Evolutionary conservation across 1,140 invertebrate species (phyloP).

Genomic region (Macrostomum lignano): DNA sequence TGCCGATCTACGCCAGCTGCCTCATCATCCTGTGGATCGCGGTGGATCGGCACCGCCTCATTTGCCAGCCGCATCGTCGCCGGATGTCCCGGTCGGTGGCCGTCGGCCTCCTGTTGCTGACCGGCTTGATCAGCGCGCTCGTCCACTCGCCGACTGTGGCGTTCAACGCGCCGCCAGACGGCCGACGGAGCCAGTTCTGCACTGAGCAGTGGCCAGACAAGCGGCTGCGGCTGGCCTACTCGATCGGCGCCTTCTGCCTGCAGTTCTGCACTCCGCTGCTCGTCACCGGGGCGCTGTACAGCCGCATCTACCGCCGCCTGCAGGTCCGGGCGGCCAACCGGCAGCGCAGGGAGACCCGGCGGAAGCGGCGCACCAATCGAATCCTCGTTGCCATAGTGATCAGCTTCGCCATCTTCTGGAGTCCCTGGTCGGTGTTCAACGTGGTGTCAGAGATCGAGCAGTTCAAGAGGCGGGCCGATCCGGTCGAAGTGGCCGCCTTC

Average conservation of each 20-base stretch:
- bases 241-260: constrained; percentile 13
- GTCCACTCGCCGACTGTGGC: constrained; percentile 16
- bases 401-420: constrained; percentile 56
- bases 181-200: constrained; percentile 13
- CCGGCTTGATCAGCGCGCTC: constrained; percentile 8
- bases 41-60: constrained; percentile 37
- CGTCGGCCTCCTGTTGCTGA: constrained; percentile 10
- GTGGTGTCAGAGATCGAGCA: constrained; percentile 16
- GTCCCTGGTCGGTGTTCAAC: constrained; percentile 20
- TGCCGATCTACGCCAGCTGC: constrained; percentile 40
- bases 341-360: constrained; percentile 14
- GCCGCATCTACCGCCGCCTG: constrained; percentile 15
- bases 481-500: too few species aligned
- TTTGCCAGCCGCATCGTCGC: constrained; percentile 33
- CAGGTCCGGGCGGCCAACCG: constrained; percentile 11
- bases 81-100: constrained; percentile 12
- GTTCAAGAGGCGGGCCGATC: too few species aligned
- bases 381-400: constrained; percentile 85
- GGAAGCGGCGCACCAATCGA: constrained; percentile 42
- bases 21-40: constrained; percentile 41
- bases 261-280: constrained; percentile 18
- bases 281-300: constrained; percentile 15
- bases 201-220: constrained; percentile 15
- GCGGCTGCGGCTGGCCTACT: constrained; percentile 11
- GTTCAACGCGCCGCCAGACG: constrained; percentile 10